phyloP scores from a whole-genome alignment of 2,888 invertebrate species.

The Cataglyphis rosenhaueri region DNA sequence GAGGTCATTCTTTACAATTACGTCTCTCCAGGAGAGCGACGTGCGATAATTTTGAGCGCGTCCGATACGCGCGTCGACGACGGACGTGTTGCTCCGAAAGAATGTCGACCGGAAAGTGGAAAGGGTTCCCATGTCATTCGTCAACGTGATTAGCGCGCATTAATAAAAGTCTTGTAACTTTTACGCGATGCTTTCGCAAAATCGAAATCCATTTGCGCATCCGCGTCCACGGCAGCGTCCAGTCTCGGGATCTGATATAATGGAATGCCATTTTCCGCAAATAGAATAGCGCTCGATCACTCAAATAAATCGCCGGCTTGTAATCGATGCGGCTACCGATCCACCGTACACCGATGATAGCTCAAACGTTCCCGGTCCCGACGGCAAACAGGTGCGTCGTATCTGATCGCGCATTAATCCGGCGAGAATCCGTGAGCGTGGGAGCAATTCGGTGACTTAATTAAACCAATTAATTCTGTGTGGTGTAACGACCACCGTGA shows the following conservation, averaged over 20 bases:
- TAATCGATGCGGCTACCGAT: slow-evolving; percentile 32
- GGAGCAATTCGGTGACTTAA: slow-evolving; percentile 70
- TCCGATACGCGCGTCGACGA: slow-evolving; percentile 26
- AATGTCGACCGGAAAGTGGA: not conserved
- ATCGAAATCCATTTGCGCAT: not conserved
- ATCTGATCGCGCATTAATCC: slow-evolving; percentile 73
- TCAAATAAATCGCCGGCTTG: slow-evolving; percentile 54
- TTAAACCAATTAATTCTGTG: slow-evolving; percentile 74
- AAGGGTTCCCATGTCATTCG: slow-evolving; percentile 17
- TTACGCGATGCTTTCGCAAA: not conserved
- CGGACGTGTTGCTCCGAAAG: slow-evolving; percentile 23
- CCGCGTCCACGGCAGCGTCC: not conserved
- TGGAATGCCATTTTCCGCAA: slow-evolving; percentile 26
- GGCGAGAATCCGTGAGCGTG: slow-evolving; percentile 61
- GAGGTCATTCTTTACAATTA: slow-evolving; percentile 54
- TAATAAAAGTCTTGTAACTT: slow-evolving; percentile 31
- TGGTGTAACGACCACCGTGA: slow-evolving; percentile 55
- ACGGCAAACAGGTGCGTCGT: slow-evolving; percentile 62
- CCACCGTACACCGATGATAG: slow-evolving; percentile 18
- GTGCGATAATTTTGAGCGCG: slow-evolving; percentile 27
- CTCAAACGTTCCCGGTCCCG: slow-evolving; percentile 59
- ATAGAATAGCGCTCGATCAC: slow-evolving; percentile 45
- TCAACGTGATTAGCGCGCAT: slow-evolving; percentile 30
- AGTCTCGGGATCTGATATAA: slow-evolving; percentile 10
- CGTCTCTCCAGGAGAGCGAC: slow-evolving; percentile 31